Evolutionary conservation across 2,888 invertebrate genomes (phyloP).

Genomic region (Synanthedon formicaeformis): DNA sequence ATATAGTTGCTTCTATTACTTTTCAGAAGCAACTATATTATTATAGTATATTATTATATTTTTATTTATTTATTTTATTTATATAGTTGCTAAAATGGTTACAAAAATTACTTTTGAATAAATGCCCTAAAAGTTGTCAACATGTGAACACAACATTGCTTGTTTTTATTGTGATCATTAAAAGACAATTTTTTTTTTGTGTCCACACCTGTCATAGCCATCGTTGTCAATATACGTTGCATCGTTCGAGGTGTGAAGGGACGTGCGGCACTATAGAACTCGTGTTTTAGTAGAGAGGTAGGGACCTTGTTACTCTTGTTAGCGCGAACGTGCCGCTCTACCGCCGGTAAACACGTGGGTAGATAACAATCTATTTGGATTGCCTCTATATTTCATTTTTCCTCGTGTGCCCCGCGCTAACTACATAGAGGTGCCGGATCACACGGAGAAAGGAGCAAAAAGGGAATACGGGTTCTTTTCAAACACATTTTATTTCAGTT

Average conservation of each 20-base stretch:
- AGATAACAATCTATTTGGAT: slow-evolving; percentile 72
- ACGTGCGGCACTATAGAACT: slow-evolving; percentile 32
- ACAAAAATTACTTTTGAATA: too few relatives aligned
- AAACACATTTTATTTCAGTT: slow-evolving; percentile 7
- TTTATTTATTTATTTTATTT: too few relatives aligned
- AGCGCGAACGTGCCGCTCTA: slow-evolving; percentile 62
- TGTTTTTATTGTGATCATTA: too few relatives aligned
- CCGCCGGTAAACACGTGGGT: slow-evolving; percentile 67
- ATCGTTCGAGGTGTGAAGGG: slow-evolving; percentile 9
- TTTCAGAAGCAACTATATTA: too few relatives aligned
- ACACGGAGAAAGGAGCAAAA: slow-evolving; percentile 32
- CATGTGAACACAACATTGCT: too few relatives aligned
- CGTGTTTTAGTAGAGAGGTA: slow-evolving; percentile 7
- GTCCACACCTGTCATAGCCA: slow-evolving; percentile 55
- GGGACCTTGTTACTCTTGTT: slow-evolving; percentile 39
- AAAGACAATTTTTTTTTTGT: slow-evolving; percentile 9
- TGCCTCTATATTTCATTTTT: slow-evolving; percentile 72
- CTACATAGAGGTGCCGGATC: slow-evolving; percentile 57
- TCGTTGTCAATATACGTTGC: slow-evolving; percentile 38
- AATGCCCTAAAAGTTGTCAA: too few relatives aligned
- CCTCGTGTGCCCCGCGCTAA: slow-evolving; percentile 57
- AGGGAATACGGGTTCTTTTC: slow-evolving; percentile 57
- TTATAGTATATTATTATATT: too few relatives aligned
- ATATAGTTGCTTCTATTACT: too few relatives aligned
- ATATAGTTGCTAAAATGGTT: too few relatives aligned